Conservation (phyloP, 37 sponge, comb jelly and placozoan genomes). For the Cliona cf. orientalis region DNA sequence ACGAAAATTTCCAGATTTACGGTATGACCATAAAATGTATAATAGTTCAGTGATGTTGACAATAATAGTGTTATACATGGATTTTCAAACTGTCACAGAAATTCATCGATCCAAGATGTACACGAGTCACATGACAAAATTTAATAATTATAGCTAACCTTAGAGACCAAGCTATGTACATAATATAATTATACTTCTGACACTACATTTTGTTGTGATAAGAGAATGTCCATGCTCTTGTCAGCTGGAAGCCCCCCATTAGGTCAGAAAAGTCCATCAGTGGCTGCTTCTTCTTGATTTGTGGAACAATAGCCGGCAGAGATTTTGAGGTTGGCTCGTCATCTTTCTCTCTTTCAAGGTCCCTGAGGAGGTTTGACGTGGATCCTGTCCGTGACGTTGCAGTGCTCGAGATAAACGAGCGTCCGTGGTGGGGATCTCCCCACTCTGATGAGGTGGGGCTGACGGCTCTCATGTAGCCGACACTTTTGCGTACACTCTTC, state of each 20-base stretch:
- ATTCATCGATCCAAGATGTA: no score
- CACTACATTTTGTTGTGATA: slow-evolving; percentile 21
- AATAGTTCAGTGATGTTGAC: no score
- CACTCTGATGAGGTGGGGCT: slow-evolving; percentile 69
- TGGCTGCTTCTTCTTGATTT: slow-evolving; percentile 6
- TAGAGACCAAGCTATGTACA: no score
- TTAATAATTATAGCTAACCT: no score
- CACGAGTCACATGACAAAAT: no score
- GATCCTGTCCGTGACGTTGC: slow-evolving; percentile 37
- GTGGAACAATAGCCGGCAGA: slow-evolving; percentile 27
- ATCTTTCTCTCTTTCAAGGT: slow-evolving; percentile 1
- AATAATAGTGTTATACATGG: no score
- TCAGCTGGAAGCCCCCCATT: slow-evolving; percentile 39
- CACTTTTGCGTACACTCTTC: slow-evolving; percentile 22
- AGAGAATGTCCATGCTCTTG: slow-evolving; percentile 76
- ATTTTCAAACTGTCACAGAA: no score
- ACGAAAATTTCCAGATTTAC: no score
- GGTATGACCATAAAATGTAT: no score
- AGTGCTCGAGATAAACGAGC: slow-evolving; percentile 54
- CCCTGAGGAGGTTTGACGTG: slow-evolving; percentile 8
- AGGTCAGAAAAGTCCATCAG: slow-evolving; percentile 13
- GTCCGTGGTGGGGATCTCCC: slow-evolving; percentile 75
- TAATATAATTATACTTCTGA: no score
- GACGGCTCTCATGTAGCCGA: slow-evolving; percentile 62
- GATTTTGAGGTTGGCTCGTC: slow-evolving; percentile 5